Conservation (phyloP, 2,113 vertebrate genomes). For the Jaculus jaculus region DNA sequence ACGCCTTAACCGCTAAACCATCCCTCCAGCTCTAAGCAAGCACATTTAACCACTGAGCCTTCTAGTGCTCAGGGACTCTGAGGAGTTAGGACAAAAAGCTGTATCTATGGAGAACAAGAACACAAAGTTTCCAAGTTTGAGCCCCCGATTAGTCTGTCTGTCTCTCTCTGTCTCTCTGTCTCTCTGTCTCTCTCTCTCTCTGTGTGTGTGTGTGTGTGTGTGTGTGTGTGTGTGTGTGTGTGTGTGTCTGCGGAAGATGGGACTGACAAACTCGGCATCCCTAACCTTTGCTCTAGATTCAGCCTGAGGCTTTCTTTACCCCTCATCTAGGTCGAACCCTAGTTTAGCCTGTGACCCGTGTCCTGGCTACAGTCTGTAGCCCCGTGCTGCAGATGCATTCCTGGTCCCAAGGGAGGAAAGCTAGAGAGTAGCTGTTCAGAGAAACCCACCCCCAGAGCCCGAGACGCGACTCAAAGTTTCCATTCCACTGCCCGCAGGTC, state of each 20-base stretch:
- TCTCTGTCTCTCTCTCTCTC: too few relatives aligned
- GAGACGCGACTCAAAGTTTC: conserved; percentile 71
- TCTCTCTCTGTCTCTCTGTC: too few relatives aligned
- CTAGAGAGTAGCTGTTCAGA: conserved; percentile 26
- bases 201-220: too few relatives aligned
- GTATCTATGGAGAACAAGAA: background rate
- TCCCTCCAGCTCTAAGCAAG: too few relatives aligned
- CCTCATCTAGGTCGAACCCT: background rate
- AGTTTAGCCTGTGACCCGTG: background rate
- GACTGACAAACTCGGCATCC: background rate
- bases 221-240: background rate
- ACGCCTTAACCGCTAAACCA: too few relatives aligned
- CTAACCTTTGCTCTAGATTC: background rate
- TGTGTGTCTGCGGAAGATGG: background rate
- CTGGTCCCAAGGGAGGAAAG: conserved; percentile 38
- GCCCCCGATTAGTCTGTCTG: background rate
- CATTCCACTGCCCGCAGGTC: conserved; percentile 60
- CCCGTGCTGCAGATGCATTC: background rate
- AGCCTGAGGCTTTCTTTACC: background rate
- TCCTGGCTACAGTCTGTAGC: background rate
- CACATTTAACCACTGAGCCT: background rate
- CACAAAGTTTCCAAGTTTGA: background rate
- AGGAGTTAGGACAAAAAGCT: background rate
- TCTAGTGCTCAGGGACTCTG: background rate
- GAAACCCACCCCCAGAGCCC: conserved; percentile 55